Conservation (phyloP, 2,113 vertebrate species). For the Albula glossodonta region DNA sequence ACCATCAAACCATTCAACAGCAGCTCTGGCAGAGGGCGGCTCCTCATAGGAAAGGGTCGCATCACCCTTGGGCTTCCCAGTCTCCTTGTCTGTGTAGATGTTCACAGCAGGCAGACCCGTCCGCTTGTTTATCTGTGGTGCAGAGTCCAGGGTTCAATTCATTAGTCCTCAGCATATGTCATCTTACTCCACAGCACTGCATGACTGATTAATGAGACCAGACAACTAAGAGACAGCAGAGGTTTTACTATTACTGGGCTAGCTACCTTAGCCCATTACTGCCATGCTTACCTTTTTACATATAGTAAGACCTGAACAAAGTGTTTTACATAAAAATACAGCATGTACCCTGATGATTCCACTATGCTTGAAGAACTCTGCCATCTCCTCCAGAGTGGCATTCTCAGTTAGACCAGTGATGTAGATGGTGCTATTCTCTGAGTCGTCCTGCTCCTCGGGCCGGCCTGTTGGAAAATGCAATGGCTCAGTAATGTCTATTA, state of each 20-base stretch:
- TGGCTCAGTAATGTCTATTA: not conserved
- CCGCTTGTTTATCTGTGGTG: conserved; percentile 88
- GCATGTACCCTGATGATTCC: conserved; percentile 83
- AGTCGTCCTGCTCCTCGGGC: conserved; percentile 84
- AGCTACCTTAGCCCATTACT: no score
- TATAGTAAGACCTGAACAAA: no score
- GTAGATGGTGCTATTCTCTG: conserved; percentile 93
- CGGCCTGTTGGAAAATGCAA: conserved; percentile 47
- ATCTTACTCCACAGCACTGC: no score
- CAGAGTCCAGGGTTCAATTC: not conserved
- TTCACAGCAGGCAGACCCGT: conserved; percentile 92
- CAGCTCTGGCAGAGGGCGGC: conserved; percentile 87
- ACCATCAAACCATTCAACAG: conserved; percentile 95
- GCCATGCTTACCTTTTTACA: no score
- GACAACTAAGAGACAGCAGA: no score
- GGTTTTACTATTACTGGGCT: no score
- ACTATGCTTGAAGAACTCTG: conserved; percentile 92
- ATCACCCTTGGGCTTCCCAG: conserved; percentile 92
- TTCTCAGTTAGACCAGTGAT: conserved; percentile 91
- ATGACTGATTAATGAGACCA: no score
- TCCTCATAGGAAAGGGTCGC: conserved; percentile 93
- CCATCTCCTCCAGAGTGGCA: conserved; percentile 88
- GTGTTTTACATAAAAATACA: not conserved
- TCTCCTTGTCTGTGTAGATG: conserved; percentile 93
- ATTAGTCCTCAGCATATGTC: no score